Base-by-base conservation (phyloP, 2,113 vertebrate genomes). In the Carettochelys insculpta region DNA sequence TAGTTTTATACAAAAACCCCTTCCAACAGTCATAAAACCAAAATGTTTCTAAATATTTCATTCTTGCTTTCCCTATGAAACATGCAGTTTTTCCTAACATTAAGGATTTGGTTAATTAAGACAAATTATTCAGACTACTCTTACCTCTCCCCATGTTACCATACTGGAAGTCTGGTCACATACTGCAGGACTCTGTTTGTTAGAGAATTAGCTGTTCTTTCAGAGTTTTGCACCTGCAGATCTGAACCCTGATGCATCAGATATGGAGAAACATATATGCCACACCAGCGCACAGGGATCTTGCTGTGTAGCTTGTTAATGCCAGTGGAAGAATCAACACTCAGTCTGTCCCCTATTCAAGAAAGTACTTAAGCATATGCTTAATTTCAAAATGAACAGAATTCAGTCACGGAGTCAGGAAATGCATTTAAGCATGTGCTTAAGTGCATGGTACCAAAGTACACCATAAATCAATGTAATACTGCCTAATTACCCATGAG, bases 41-140 rank as follows among this genome's bases (percentile, higher is more conserved):
- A 90, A 90, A 75, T 13, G 47, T 43, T 89, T 81, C 77, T 77
- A 93, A 43, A 87, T 90, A 82, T 68, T 85, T 92, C 61, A 22
- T 83, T 88, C n/a, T 92, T 51, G 14, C 24, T 77, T 90, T 31
- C 10, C 34, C 20, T 78, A 22, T 2, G 8, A 13, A 0, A 0
- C 14, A 80, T 1, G 41, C 25, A 17, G 1, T 1, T 5, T 78
- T 80, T 45, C 3, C 2, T 3, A 11, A 20, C 22, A 86, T 29
- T 24, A 79, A 86, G 5, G 11, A 20, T 47, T 73, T 27, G 0
- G 29, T 19, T 24, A 90, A 86, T 91, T 89, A 93, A 89, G 80
- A 80, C 75, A 80, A 93, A 82, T 52, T 73, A 81, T 2, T 29
- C 51, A 58, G 25, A 61, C n/a, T 54, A 5, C 10, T 83, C 85